These are phyloP conservation scores for Epizoanthus fatuus DNA, from an alignment of 92 coral and sea anemone genomes.

Conservation along the genomic window DNA sequence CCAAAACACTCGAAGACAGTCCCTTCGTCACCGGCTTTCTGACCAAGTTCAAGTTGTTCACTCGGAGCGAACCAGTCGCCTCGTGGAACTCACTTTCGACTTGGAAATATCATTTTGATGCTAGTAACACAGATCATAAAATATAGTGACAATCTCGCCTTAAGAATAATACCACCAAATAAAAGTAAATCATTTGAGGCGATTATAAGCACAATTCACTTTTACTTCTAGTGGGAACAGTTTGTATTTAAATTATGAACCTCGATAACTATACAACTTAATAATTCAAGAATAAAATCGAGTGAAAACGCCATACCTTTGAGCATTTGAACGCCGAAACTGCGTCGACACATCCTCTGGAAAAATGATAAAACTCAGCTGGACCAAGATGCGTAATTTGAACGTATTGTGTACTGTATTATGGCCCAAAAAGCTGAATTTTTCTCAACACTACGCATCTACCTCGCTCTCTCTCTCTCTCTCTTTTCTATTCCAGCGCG, in stretches of 20 bases:
- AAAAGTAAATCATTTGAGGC: slow-evolving; percentile 13
- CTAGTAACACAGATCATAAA: slow-evolving; percentile 13
- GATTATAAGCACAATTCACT: slow-evolving; percentile 44
- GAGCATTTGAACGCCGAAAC: slow-evolving; percentile 72
- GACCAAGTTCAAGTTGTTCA: slow-evolving; percentile 39
- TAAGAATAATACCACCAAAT: slow-evolving; percentile 8
- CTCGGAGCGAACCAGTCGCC: slow-evolving; percentile 55
- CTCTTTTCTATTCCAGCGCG: slow-evolving; percentile 78
- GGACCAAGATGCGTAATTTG: background rate
- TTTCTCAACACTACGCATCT: slow-evolving; percentile 34
- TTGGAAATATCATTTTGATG: slow-evolving; percentile 80
- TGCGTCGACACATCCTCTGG: slow-evolving; percentile 39
- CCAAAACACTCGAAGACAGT: slow-evolving; percentile 50
- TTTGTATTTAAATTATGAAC: slow-evolving; percentile 87
- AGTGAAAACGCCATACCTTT: slow-evolving; percentile 87
- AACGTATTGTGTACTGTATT: slow-evolving; percentile 14
- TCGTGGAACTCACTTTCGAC: slow-evolving; percentile 93
- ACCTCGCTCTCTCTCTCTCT: slow-evolving; percentile 20
- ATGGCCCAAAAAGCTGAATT: slow-evolving; percentile 29
- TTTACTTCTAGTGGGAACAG: slow-evolving; percentile 76
- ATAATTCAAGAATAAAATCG: slow-evolving; percentile 96
- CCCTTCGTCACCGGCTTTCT: slow-evolving; percentile 63
- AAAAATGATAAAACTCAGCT: slow-evolving; percentile 23
- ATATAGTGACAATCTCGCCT: slow-evolving; percentile 27
- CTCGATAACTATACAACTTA: slow-evolving; percentile 95